phyloP scores from a whole-genome alignment of 2,888 invertebrate species.

The Pardosa pseudoannulata region DNA sequence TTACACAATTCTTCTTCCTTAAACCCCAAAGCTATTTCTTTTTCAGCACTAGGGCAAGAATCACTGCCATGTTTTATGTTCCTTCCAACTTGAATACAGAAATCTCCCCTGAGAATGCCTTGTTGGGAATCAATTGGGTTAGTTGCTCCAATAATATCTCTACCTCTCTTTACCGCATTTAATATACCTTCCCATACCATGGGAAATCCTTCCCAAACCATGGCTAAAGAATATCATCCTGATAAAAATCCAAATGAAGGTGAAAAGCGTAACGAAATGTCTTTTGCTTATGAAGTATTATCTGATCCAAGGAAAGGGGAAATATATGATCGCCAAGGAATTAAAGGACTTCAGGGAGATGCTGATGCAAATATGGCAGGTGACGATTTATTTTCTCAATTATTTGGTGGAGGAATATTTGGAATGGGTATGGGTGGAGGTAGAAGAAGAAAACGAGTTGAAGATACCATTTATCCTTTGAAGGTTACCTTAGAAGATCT shows the following conservation, averaged over 20 bases:
- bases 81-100: constrained; percentile 91
- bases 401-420: constrained; percentile 82
- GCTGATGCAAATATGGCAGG: constrained; percentile 77
- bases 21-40: constrained; percentile 98
- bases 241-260: too few species aligned
- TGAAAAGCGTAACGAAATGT: constrained; percentile 95
- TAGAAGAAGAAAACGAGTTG: constrained; percentile 82
- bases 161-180: constrained; percentile 94
- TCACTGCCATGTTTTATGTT: constrained; percentile 99
- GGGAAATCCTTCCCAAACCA: constrained; percentile 99
- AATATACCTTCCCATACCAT: constrained; percentile 99
- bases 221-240: too few species aligned
- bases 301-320: constrained; percentile 91
- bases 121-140: constrained; percentile 97
- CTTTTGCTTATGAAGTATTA: constrained; percentile 94
- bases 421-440: constrained; percentile 79
- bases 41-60: constrained; percentile 94
- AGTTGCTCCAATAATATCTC: constrained; percentile 97
- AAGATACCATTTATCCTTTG: constrained; percentile 89
- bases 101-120: constrained; percentile 98
- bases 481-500: constrained; percentile 93
- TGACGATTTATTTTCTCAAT: constrained; percentile 84
- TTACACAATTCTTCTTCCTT: constrained; percentile 87
- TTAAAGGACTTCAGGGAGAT: constrained; percentile 92
- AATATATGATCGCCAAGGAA: constrained; percentile 90